Percentiles rank a stretch among this genome's conserved stretches.
Conservation (phyloP, 2,888 invertebrate genomes). For the Onthophagus sagittarius region DNA sequence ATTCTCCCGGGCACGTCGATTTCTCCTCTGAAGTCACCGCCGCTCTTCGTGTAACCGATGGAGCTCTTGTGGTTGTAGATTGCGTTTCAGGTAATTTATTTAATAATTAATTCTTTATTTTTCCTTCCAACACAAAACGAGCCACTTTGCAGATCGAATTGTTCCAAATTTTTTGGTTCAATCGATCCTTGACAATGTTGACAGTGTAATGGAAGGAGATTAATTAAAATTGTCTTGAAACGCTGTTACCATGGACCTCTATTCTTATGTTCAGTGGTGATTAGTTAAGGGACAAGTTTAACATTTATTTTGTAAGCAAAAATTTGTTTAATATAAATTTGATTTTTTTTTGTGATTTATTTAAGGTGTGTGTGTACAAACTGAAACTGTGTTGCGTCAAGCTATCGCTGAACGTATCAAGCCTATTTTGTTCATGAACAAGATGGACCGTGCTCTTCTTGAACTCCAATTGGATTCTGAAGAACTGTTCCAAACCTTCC, state of each 20-base stretch:
- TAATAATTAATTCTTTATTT: background rate
- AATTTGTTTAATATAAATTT: background rate
- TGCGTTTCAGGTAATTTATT: slow-evolving; percentile 86
- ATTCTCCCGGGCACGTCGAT: slow-evolving; percentile 99
- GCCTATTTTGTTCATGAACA: slow-evolving; percentile 99
- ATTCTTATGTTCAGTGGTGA: slow-evolving; percentile 72
- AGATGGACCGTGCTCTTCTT: slow-evolving; percentile 98
- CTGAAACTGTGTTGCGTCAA: slow-evolving; percentile 98
- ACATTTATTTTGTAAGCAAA: slow-evolving; percentile 42
- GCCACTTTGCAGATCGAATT: slow-evolving; percentile 32
- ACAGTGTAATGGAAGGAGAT: slow-evolving; percentile 67
- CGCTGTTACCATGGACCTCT: slow-evolving; percentile 72
- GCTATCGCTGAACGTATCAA: slow-evolving; percentile 99
- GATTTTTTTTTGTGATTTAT: slow-evolving; percentile 11
- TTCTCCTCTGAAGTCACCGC: slow-evolving; percentile 99
- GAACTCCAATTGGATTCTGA: slow-evolving; percentile 96
- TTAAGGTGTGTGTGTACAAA: slow-evolving; percentile 99
- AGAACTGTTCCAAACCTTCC: slow-evolving; percentile 98
- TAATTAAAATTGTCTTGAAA: slow-evolving; percentile 54
- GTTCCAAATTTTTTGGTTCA: slow-evolving; percentile 25
- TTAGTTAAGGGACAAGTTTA: slow-evolving; percentile 56
- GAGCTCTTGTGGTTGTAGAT: slow-evolving; percentile 98
- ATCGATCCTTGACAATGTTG: slow-evolving; percentile 52
- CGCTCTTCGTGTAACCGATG: slow-evolving; percentile 99
- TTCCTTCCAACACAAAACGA: slow-evolving; percentile 33